Conservation (phyloP, 2,888 invertebrate genomes). For the Barypeithes pellucidus region DNA sequence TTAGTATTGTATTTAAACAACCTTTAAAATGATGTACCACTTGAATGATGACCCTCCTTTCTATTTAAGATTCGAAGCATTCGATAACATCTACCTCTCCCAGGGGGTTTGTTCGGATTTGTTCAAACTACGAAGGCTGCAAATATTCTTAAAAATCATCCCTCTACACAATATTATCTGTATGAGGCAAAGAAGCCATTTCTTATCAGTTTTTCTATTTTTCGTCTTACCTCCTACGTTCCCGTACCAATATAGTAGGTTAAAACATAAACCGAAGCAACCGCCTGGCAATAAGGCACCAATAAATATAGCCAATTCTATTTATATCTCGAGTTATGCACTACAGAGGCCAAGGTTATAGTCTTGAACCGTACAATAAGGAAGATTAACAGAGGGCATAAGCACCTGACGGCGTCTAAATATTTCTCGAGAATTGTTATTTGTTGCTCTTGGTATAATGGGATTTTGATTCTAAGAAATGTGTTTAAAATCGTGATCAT, state of each 20-base stretch:
- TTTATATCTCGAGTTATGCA: slow-evolving; percentile 47
- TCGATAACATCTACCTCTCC: too few species aligned
- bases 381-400: slow-evolving; percentile 52
- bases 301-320: slow-evolving; percentile 46
- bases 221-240: slow-evolving; percentile 1
- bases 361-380: slow-evolving; percentile 47
- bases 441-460: slow-evolving; percentile 50
- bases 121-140: too few species aligned
- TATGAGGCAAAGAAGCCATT: too few species aligned
- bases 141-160: too few species aligned
- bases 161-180: too few species aligned
- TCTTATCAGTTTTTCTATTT: not conserved
- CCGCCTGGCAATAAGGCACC: slow-evolving; percentile 39
- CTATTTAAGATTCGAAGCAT: too few species aligned
- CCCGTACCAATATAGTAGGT: slow-evolving; percentile 9
- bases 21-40: too few species aligned
- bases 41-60: too few species aligned
- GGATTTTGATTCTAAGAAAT: slow-evolving; percentile 49
- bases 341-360: slow-evolving; percentile 52
- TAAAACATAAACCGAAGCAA: slow-evolving; percentile 31
- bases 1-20: too few species aligned
- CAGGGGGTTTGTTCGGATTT: too few species aligned
- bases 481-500: slow-evolving; percentile 45
- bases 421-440: slow-evolving; percentile 52
- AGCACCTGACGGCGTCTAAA: slow-evolving; percentile 54